Conservation (phyloP, 2,888 invertebrate species). For the Priocnemis perturbator region DNA sequence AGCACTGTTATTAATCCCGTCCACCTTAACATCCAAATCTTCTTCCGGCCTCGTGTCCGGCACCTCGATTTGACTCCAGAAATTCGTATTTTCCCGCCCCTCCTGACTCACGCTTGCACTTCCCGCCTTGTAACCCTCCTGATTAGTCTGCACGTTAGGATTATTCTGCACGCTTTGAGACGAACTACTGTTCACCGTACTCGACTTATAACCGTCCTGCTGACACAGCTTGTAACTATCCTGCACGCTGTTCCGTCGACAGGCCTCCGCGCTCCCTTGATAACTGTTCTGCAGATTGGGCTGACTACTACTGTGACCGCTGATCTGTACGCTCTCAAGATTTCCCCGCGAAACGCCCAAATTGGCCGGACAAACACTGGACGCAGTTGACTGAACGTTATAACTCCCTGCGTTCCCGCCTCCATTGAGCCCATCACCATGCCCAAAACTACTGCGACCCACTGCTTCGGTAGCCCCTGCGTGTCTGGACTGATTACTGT, state of each 20-base stretch:
- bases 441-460: background rate
- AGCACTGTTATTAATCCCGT: too few relatives aligned
- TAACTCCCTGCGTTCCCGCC: too few relatives aligned
- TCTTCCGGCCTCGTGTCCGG: constrained; percentile 70
- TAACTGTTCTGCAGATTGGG: constrained; percentile 38
- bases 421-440: too few relatives aligned
- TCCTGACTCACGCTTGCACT: background rate
- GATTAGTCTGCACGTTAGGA: background rate
- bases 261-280: background rate
- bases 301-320: constrained; percentile 18
- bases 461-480: background rate
- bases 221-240: too few relatives aligned
- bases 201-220: too few relatives aligned
- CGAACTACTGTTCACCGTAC: too few relatives aligned
- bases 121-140: background rate
- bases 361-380: background rate
- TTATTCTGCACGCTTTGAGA: constrained; percentile 40
- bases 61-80: constrained; percentile 70
- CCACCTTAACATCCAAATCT: constrained; percentile 24
- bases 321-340: too few relatives aligned
- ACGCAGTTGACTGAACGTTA: background rate
- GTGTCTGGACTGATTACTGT: background rate
- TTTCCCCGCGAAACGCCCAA: background rate
- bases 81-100: constrained; percentile 41
- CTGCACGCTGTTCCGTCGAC: too few relatives aligned